A percentile compares a stretch with the other conserved stretches of the same genome.
phyloP scores from a whole-genome alignment of 1,140 invertebrate genomes.

The Polypedilum pembai region DNA sequence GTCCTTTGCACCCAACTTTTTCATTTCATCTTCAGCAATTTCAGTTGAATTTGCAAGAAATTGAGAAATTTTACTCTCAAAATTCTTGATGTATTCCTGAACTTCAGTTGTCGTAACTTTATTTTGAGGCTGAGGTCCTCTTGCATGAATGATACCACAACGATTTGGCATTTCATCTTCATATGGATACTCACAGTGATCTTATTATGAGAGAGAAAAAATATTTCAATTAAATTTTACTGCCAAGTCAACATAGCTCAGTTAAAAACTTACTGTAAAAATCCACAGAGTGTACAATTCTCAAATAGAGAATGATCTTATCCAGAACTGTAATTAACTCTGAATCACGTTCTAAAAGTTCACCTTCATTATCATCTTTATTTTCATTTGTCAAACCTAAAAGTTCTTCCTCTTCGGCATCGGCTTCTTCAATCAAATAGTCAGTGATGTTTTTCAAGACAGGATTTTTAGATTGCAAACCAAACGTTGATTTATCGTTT shows the following conservation, averaged over 20 bases:
- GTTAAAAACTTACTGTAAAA: conserved; percentile 66
- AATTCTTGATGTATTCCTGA: conserved; percentile 67
- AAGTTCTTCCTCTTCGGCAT: conserved; percentile 95
- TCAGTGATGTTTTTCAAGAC: conserved; percentile 96
- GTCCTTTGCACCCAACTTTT: conserved; percentile 81
- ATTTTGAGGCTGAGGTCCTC: conserved; percentile 72
- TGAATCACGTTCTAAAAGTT: conserved; percentile 70
- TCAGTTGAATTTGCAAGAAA: conserved; percentile 66
- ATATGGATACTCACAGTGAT: conserved; percentile 96
- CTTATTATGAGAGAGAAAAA: background rate
- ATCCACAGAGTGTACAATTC: conserved; percentile 97
- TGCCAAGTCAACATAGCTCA: background rate
- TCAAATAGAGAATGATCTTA: conserved; percentile 82
- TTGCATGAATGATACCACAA: conserved; percentile 95
- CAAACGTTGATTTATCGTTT: conserved; percentile 51
- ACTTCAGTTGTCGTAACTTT: conserved; percentile 65
- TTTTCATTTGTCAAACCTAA: conserved; percentile 63
- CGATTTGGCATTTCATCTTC: conserved; percentile 99
- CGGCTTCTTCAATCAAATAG: conserved; percentile 96
- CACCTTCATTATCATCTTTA: conserved; percentile 47
- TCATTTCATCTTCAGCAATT: conserved; percentile 71
- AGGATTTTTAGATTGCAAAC: conserved; percentile 85
- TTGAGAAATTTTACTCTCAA: conserved; percentile 82
- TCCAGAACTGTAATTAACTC: conserved; percentile 62
- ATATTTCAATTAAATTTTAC: background rate